These are phyloP conservation scores for Mustelus asterias DNA, from an alignment of 2,113 vertebrate genomes.

Conservation along the genomic window DNA sequence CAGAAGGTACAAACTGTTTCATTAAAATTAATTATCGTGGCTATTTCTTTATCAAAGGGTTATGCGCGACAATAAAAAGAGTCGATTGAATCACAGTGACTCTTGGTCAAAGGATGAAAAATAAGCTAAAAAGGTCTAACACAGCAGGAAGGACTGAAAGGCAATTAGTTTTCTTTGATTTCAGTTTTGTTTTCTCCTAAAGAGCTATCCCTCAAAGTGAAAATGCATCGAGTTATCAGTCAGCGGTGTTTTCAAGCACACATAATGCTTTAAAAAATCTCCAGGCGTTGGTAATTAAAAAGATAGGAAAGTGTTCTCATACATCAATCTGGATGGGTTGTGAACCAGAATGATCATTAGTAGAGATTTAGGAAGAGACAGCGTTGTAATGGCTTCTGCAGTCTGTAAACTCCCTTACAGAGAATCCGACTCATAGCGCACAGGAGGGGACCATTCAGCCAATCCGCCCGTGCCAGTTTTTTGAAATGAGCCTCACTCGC, in stretches of 20 bases:
- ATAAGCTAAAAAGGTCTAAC: neutral
- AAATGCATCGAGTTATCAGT: neutral
- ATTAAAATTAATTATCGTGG: slow-evolving; percentile 3
- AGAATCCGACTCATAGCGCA: neutral
- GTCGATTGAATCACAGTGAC: neutral
- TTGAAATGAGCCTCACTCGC: neutral
- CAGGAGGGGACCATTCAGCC: neutral
- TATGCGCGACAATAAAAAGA: neutral
- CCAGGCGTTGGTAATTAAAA: slow-evolving; percentile 21
- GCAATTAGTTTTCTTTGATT: slow-evolving; percentile 32
- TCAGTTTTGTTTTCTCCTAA: slow-evolving; percentile 21
- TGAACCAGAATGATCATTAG: slow-evolving; percentile 14
- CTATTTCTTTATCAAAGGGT: slow-evolving; percentile 5
- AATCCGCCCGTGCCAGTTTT: neutral
- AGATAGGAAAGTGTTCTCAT: neutral
- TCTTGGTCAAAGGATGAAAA: slow-evolving; percentile 4
- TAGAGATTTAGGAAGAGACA: neutral
- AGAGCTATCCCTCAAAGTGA: neutral
- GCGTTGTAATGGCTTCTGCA: neutral
- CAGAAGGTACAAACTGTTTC: neutral
- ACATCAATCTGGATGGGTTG: slow-evolving; percentile 2
- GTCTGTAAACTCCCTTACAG: neutral
- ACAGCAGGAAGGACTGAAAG: neutral
- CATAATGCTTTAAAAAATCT: slow-evolving; percentile 12
- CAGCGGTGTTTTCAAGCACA: neutral